These are phyloP conservation scores for Aricia agestis DNA, from an alignment of 1,140 invertebrate genomes.

Conservation along the genomic window DNA sequence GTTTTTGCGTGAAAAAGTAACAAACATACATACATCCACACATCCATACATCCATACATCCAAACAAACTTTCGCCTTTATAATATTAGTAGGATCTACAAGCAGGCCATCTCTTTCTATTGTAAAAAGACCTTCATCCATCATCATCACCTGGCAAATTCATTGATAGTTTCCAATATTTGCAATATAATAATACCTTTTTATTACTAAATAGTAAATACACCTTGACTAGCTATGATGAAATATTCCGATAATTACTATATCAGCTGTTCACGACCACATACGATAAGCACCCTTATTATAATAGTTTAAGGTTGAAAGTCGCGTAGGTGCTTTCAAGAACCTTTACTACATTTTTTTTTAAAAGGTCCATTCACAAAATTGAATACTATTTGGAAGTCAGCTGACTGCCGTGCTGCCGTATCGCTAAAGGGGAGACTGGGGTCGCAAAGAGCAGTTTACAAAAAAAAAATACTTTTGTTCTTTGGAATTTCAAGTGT, in stretches of 20 bases:
- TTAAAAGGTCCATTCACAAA: not conserved
- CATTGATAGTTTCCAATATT: not conserved
- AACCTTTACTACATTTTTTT: not conserved
- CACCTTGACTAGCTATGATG: not conserved
- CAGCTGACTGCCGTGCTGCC: conserved; percentile 15
- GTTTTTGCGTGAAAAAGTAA: too few relatives aligned
- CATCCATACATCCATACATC: too few relatives aligned
- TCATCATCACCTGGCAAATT: not conserved
- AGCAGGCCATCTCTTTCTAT: too few relatives aligned
- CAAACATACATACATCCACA: too few relatives aligned
- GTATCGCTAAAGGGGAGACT: conserved; percentile 16
- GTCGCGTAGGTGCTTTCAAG: not conserved
- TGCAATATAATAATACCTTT: not conserved
- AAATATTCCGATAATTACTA: not conserved
- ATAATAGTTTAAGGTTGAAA: not conserved
- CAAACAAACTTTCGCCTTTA: too few relatives aligned
- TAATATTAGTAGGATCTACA: too few relatives aligned
- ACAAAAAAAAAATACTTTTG: not conserved
- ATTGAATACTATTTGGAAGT: conserved; percentile 4
- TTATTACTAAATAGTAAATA: not conserved
- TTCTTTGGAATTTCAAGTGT: too few relatives aligned
- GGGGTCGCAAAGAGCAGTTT: conserved; percentile 9
- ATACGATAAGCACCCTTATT: not conserved
- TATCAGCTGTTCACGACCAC: not conserved
- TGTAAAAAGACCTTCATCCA: too few relatives aligned